These are phyloP conservation scores for Bombyx mori DNA, from an alignment of 1,140 invertebrate species.

Conservation along the genomic window DNA sequence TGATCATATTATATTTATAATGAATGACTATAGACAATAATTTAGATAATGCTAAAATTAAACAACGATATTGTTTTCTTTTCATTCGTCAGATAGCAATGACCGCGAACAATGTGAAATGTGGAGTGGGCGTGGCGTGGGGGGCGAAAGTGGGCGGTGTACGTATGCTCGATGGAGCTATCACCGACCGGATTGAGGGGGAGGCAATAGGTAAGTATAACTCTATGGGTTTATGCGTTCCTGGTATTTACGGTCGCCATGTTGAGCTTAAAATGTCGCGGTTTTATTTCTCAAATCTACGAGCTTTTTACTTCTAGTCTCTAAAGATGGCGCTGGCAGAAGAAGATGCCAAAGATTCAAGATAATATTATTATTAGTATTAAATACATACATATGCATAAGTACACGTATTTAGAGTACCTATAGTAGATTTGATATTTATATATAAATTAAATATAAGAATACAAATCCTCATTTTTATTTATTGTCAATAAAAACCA, in stretches of 20 bases:
- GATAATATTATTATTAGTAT: no score
- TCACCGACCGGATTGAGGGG: constrained; percentile 92
- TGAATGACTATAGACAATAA: background rate
- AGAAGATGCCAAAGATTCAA: background rate
- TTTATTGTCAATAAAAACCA: no score
- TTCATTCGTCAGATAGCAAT: constrained; percentile 76
- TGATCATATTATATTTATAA: background rate
- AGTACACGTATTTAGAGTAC: no score
- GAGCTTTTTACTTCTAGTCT: background rate
- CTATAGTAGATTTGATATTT: no score
- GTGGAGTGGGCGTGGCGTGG: constrained; percentile 89
- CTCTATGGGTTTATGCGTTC: constrained; percentile 14
- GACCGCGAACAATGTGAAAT: constrained; percentile 87
- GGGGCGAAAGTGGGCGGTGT: constrained; percentile 87
- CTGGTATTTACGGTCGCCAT: constrained; percentile 35
- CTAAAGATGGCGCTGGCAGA: constrained; percentile 1
- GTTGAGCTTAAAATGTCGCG: constrained; percentile 46
- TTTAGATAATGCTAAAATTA: background rate
- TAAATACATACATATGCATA: no score
- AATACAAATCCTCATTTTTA: no score
- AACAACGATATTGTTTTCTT: no score
- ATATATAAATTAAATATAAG: no score
- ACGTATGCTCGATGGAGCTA: constrained; percentile 90
- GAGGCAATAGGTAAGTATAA: constrained; percentile 73
- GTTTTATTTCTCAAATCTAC: constrained; percentile 6